A percentile compares a stretch with the other conserved stretches of the same genome.
Evolutionary conservation across 92 coral and sea anemone genomes (phyloP).

Genomic region (Desmophyllum pertusum): DNA sequence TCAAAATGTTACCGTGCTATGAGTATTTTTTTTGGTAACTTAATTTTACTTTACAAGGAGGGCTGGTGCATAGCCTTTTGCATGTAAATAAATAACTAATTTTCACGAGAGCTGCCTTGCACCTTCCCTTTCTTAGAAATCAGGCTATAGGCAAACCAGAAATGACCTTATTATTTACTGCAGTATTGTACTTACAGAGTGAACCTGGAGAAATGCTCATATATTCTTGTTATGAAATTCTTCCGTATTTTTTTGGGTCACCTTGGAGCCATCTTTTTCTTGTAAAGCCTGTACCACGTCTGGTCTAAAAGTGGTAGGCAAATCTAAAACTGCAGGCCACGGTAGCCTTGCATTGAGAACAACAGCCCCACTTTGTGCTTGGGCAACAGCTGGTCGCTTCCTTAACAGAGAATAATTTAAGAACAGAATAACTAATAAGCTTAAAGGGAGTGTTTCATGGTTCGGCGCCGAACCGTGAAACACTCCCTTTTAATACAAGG

Average conservation of each 20-base stretch:
- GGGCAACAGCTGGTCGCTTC: constrained; percentile 9
- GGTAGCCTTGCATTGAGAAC: constrained; percentile 61
- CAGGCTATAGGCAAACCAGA: no score
- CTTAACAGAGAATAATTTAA: no score
- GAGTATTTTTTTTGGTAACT: no score
- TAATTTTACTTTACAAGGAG: no score
- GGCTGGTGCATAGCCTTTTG: no score
- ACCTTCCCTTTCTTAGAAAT: no score
- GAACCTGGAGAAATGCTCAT: constrained; percentile 61
- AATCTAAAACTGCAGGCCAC: constrained; percentile 51
- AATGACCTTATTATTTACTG: no score
- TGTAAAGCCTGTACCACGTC: constrained; percentile 36
- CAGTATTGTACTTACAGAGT: constrained; percentile 81
- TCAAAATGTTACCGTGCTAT: no score
- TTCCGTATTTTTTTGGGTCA: constrained; percentile 50
- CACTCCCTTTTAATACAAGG: neutral
- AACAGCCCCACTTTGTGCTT: neutral
- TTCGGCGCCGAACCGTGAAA: neutral
- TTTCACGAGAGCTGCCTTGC: no score
- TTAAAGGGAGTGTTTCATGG: neutral
- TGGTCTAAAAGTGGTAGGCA: constrained; percentile 51
- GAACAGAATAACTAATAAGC: neutral
- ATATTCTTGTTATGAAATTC: constrained; percentile 36
- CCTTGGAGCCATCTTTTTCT: constrained; percentile 1
- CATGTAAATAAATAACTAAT: no score